Conservation (phyloP, 1,140 invertebrate genomes). For the Bombus vancouverensis region DNA sequence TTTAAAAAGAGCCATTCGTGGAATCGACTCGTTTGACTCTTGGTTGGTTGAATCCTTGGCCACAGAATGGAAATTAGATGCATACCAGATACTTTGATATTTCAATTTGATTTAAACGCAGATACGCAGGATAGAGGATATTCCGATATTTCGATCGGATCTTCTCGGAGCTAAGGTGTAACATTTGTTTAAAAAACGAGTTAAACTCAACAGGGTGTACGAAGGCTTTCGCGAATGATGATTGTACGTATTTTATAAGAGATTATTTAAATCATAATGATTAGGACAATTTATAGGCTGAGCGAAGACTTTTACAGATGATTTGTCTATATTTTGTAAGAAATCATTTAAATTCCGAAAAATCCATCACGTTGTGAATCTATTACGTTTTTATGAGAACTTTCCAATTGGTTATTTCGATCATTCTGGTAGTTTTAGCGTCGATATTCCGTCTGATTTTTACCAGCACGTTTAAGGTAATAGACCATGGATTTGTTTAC, state of each 20-base stretch:
- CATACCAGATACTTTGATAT: not conserved
- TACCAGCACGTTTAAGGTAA: not conserved
- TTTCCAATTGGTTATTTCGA: not conserved
- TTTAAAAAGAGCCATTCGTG: not conserved
- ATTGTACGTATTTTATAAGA: too few species aligned
- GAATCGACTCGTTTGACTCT: not conserved
- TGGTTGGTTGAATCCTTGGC: not conserved
- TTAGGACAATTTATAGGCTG: too few species aligned
- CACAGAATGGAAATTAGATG: not conserved
- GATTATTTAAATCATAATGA: too few species aligned
- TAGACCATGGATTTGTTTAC: not conserved
- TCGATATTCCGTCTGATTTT: not conserved
- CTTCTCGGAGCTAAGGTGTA: too few species aligned
- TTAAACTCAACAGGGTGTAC: too few species aligned
- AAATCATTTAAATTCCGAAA: not conserved
- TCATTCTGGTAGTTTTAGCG: not conserved
- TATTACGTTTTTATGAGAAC: not conserved
- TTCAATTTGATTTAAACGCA: not conserved
- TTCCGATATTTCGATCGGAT: too few species aligned
- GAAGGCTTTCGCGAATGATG: too few species aligned
- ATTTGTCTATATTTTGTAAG: not conserved
- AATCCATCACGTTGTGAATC: not conserved
- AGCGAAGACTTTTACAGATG: too few species aligned
- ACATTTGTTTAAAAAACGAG: too few species aligned
- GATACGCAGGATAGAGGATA: too few species aligned